Evolutionary conservation across 2,888 invertebrate species (phyloP), one percentile per base, ranked within the genome.

Genomic region (Leucoma salicis): DNA sequence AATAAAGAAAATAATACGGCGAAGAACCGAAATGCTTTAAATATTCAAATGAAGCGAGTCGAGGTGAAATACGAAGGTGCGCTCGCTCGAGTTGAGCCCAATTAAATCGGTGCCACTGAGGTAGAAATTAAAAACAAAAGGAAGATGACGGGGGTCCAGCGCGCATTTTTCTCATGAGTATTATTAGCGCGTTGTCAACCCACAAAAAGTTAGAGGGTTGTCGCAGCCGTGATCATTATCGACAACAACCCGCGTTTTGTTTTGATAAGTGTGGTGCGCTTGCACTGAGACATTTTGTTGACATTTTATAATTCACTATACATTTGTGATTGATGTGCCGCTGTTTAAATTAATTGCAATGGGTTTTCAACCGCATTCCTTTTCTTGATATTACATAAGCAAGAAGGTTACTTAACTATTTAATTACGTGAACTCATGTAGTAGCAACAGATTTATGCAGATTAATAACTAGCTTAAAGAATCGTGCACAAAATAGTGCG

Each of bases 71-170:
- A 89, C 87, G 86, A 78, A 87, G 88, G 88, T 85, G 85, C 87
- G 80, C 85, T 79, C 80, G 85, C 72, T 78, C 84, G 87, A 84
- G 82, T 79, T 83, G 86, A 82, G 86, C 76, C 89, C 89, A 89
- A 89, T 89, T 89, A 88, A 89, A 89, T 86, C 82, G 86, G 84
- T 89, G 89, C 89, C 89, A 89, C 88, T 88, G 89, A 88, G 89
- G 88, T 88, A 87, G 89, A 88, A 89, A 89, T 88, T 88, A 89
- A 89, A 88, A 88, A 88, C 87, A 89, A 89, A 88, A 88, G 85
- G 84, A 85, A 70, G 73, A 82, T 81, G 87, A 82, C 75, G 80
- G 80, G 82, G 84, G 83, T 81, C 84, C 79, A 69, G 78, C 79
- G 82, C 78, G 81, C 87, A 86, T 86, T 85, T 86, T 87, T 88